A percentile compares a stretch with the other conserved stretches of the same genome.
Conservation (phyloP, 2,797 vertebrate species). For the Karalla daura region DNA sequence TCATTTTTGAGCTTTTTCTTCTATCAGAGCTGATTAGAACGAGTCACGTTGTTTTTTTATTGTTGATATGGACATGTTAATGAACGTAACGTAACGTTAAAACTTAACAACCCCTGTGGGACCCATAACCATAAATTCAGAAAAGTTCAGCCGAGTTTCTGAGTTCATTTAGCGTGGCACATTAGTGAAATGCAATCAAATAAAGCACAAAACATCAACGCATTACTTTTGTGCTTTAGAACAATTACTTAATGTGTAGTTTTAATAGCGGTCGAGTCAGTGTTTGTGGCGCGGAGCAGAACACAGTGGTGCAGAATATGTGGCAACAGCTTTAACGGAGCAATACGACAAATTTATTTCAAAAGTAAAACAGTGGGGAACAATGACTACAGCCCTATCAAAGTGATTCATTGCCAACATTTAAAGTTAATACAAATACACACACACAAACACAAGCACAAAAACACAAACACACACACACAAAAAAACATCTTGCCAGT, state of each 20-base stretch:
- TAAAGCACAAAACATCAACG: background rate
- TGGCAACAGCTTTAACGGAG: background rate
- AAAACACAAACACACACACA: too few relatives aligned
- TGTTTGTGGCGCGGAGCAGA: slow-evolving; percentile 7
- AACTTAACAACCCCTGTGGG: background rate
- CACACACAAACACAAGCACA: too few relatives aligned
- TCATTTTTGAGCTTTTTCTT: too few relatives aligned
- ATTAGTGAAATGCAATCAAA: slow-evolving; percentile 19
- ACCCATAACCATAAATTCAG: slow-evolving; percentile 1
- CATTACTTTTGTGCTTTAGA: slow-evolving; percentile 6
- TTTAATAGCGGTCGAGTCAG: slow-evolving; percentile 6
- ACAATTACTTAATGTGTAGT: slow-evolving; percentile 18
- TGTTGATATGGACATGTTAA: too few relatives aligned
- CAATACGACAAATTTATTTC: slow-evolving; percentile 1
- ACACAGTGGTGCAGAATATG: background rate
- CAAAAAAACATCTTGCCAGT: slow-evolving; percentile 21
- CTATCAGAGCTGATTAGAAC: too few relatives aligned
- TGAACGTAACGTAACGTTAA: slow-evolving; percentile 1
- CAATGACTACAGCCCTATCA: background rate
- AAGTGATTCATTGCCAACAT: slow-evolving; percentile 35
- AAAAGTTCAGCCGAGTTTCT: background rate
- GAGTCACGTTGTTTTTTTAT: too few relatives aligned
- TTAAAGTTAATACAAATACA: slow-evolving; percentile 36
- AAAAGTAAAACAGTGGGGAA: slow-evolving; percentile 18
- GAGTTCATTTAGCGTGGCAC: slow-evolving; percentile 4